A percentile compares a stretch with the other conserved stretches of the same genome.
These are phyloP conservation scores for Achlya flavicornis DNA, from an alignment of 2,888 invertebrate genomes.

Conservation along the genomic window DNA sequence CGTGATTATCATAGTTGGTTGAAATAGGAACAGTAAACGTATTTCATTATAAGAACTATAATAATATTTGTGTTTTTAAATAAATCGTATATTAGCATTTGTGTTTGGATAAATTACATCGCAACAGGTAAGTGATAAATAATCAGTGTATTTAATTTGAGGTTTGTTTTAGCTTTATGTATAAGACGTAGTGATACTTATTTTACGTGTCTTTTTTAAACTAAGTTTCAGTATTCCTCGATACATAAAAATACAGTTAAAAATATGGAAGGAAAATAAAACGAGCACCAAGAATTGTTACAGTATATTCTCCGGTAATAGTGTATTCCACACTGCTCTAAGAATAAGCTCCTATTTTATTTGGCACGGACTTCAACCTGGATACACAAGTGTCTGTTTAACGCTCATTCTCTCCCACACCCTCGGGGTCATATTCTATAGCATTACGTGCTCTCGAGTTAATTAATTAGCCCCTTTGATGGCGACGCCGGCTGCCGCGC, in stretches of 20 bases:
- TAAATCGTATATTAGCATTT: conserved; percentile 23
- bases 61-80: conserved; percentile 29
- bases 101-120: conserved; percentile 46
- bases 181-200: background rate
- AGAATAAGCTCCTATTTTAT: conserved; percentile 6
- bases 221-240: too few relatives aligned
- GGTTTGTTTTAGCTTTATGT: conserved; percentile 5
- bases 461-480: conserved; percentile 72
- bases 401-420: conserved; percentile 38
- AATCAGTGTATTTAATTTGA: conserved; percentile 12
- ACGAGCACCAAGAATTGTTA: background rate
- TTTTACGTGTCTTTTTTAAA: too few relatives aligned
- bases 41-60: background rate
- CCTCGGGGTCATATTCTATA: conserved; percentile 49
- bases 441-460: conserved; percentile 56
- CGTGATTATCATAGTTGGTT: conserved; percentile 35
- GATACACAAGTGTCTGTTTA: conserved; percentile 39
- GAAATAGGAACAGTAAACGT: conserved; percentile 22
- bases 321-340: background rate
- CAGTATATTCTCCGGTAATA: background rate
- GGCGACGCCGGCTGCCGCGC: conserved; percentile 35
- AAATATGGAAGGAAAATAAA: background rate
- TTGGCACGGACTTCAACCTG: conserved; percentile 14
- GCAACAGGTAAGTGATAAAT: conserved; percentile 46
- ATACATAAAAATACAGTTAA: too few relatives aligned